Evolutionary conservation across 2,797 vertebrate species (phyloP).

Genomic region (Mallotus villosus): DNA sequence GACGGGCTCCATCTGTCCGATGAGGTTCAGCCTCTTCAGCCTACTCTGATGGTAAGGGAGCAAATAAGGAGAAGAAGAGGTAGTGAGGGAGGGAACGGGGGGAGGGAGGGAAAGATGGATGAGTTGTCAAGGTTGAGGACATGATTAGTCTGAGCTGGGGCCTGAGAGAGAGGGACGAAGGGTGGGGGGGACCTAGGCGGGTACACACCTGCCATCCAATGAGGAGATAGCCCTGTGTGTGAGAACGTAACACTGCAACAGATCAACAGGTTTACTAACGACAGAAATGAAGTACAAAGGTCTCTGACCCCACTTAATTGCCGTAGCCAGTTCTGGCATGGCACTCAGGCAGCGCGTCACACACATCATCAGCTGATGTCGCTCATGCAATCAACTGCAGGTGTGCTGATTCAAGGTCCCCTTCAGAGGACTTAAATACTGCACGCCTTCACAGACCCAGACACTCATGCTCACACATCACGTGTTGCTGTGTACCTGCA

Average conservation of each 20-base stretch:
- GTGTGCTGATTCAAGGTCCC: too few species aligned
- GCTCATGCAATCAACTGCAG: too few species aligned
- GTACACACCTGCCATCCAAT: too few species aligned
- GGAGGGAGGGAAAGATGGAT: neutral
- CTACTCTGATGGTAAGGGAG: neutral
- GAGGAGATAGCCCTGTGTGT: too few species aligned
- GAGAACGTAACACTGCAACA: neutral
- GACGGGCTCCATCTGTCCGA: neutral
- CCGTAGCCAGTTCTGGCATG: too few species aligned
- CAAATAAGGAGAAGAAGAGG: neutral
- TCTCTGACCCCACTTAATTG: neutral
- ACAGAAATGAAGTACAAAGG: neutral
- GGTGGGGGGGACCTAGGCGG: neutral
- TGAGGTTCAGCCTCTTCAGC: neutral
- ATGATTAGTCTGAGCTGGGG: slow-evolving; percentile 5
- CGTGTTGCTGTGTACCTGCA: too few species aligned
- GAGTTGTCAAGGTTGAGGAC: slow-evolving; percentile 9
- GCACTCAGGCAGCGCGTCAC: too few species aligned
- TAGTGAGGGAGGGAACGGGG: neutral
- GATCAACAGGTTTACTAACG: neutral
- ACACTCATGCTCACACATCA: too few species aligned
- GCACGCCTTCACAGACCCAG: too few species aligned
- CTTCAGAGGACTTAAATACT: too few species aligned
- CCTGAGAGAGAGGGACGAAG: neutral
- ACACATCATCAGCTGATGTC: too few species aligned